phyloP scores from a whole-genome alignment of 2,888 invertebrate genomes.

The Leptothorax acervorum region DNA sequence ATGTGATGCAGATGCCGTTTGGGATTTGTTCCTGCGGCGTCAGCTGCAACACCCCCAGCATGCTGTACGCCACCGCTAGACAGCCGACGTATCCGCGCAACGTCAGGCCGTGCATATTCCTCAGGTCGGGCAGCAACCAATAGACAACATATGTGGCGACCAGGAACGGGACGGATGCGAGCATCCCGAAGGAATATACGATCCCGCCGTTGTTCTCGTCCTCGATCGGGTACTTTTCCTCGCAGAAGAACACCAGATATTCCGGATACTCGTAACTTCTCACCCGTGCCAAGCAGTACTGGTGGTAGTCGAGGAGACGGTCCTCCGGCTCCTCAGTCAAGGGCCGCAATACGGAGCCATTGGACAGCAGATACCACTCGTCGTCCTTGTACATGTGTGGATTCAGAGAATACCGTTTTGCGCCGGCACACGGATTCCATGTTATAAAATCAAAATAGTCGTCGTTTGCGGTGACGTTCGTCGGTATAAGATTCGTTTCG shows the following conservation, averaged over 20 bases:
- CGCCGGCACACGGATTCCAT: slow-evolving; percentile 72
- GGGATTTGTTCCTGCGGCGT: slow-evolving; percentile 58
- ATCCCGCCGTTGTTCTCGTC: neutral
- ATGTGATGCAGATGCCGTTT: slow-evolving; percentile 65
- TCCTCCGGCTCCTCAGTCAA: neutral
- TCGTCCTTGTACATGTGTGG: slow-evolving; percentile 65
- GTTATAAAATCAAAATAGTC: slow-evolving; percentile 64
- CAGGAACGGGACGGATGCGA: slow-evolving; percentile 80
- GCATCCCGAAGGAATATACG: slow-evolving; percentile 63
- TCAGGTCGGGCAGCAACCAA: slow-evolving; percentile 78
- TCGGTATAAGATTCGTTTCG: slow-evolving; percentile 48
- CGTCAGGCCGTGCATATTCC: slow-evolving; percentile 81
- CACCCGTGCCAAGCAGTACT: slow-evolving; percentile 70
- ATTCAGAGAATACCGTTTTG: slow-evolving; percentile 59
- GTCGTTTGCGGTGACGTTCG: slow-evolving; percentile 41
- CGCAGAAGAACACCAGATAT: slow-evolving; percentile 69
- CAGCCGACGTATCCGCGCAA: slow-evolving; percentile 79
- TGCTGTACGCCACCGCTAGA: slow-evolving; percentile 76
- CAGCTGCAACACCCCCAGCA: slow-evolving; percentile 75
- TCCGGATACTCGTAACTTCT: neutral
- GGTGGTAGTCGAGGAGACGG: slow-evolving; percentile 37
- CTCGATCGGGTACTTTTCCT: slow-evolving; percentile 38
- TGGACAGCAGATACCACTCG: slow-evolving; percentile 66
- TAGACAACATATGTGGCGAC: slow-evolving; percentile 80
- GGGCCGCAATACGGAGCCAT: slow-evolving; percentile 70